Base-by-base conservation (phyloP, 2,797 vertebrate species). In the Danio tinwini region DNA sequence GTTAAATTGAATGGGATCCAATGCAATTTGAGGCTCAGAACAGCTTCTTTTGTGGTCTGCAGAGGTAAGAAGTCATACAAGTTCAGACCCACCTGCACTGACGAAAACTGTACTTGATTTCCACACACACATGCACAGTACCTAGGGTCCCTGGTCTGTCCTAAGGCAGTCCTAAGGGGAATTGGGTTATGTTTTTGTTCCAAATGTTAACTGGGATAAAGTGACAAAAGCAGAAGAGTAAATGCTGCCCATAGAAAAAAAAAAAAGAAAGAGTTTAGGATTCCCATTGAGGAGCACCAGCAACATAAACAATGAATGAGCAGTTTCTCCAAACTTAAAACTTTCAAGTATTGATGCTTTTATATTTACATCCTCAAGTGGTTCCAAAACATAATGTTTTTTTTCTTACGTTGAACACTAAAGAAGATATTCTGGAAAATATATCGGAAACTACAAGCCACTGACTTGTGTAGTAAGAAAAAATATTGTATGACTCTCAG, bases 191-290 rank as follows among this genome's bases (percentile, higher is more conserved):
- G 45, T 58, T 77, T 7, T 8, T 47, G 52, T 68, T 56, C 47
- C 56, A 52, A 70, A 52, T 56, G 70, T 45, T 45, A 61, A 70
- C 44, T 71, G 17, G 44, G 11, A 50, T 50, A 13, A 69, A 69
- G 8, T 59, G 42, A 59, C 64, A 76, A 67, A 76, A 56, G 42
- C 40, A n/a, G 63, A n/a, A 29, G 56, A 47, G 44, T 59, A 69
- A 68, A 69, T 59, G 55, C 44, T 59, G 19, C 39, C 62, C 39
- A 40, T 53, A 56, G 19, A 13, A 64, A 55, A 29, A 29, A 29
- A 29, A 29, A 29, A 29, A 17, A 58, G 56, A 47, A 58, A 42
- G 21, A 40, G 16, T 77, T 45, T 5, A 59, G 16, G n/a, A 42
- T 61, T 52, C 45, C 55, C 64, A 21, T 44, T 21, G 65, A 40